phyloP scores from a whole-genome alignment of 2,797 vertebrate species.

The Sarcophilus harrisii region DNA sequence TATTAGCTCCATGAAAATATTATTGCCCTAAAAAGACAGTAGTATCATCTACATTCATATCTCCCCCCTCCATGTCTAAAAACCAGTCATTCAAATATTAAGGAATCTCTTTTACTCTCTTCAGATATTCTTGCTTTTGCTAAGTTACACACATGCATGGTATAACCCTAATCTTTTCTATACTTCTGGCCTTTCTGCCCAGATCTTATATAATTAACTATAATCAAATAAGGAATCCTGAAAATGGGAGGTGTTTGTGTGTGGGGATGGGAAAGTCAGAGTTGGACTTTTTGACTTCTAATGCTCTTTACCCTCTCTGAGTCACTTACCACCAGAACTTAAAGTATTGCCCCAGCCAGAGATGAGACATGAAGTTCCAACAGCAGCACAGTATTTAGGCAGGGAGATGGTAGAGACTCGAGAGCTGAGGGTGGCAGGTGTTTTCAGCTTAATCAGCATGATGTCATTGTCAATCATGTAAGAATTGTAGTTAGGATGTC shows the following conservation, averaged over 20 bases:
- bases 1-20: background rate
- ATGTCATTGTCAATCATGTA: slow-evolving; percentile 60
- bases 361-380: slow-evolving; percentile 70
- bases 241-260: background rate
- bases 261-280: background rate
- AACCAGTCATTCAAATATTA: background rate
- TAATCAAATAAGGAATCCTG: background rate
- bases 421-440: slow-evolving; percentile 49
- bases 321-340: slow-evolving; percentile 72
- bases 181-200: background rate
- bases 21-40: background rate
- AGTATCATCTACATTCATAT: background rate
- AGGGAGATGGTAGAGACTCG: slow-evolving; percentile 47
- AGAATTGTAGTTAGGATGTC: slow-evolving; percentile 50
- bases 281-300: background rate
- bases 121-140: background rate
- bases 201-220: background rate
- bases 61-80: background rate
- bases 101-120: background rate
- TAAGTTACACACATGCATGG: background rate
- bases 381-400: slow-evolving; percentile 50
- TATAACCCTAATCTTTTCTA: background rate
- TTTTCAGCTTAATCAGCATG: slow-evolving; percentile 76
- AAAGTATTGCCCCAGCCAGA: slow-evolving; percentile 79
- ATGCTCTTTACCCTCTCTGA: background rate